Base-by-base conservation (phyloP, 2,113 vertebrate genomes). In the Triplophysa siluroides region DNA sequence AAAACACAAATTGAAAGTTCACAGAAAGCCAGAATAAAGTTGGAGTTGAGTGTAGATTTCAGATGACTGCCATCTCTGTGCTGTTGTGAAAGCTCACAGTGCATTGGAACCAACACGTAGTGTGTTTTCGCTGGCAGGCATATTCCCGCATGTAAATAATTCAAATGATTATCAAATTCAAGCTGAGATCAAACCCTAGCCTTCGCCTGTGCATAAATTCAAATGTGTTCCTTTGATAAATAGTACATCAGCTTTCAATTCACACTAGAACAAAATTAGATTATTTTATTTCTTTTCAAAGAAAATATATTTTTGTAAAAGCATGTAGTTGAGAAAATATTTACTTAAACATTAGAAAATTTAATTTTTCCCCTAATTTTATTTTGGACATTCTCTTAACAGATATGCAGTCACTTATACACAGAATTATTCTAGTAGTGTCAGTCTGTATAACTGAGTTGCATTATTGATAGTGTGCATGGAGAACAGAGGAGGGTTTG, bases 391-490 rank as follows among this genome's bases (percentile, higher is more conserved):
- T 7, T 38, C 33, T 38, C 33, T 38, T 7, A 38, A 38, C 33
- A 38, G 33, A 38, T 38, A 8, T 8, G 33, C 33, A 38, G 33
- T 38, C 33, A 38, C 58, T 75, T 41, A 75, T 41, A 75, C 19
- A 63, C 21, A 75, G 58, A 26, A 16, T 61, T 75, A 75, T 63
- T 75, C 73, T 75, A 75, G 58, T 8, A 5, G 6, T 21, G 29
- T 74, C 56, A 62, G 58, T 38, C 56, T 43, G 14, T 29, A 26
- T 62, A 26, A 52, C 41, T 64, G 19, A 21, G 21, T 43, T 66
- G 58, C 73, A 78, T 86, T 87, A 85, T 85, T 88, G 88, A 90
- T 90, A 85, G 76, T 84, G 70, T 81, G 81, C 86, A 84, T 85
- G 76, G 86, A 85, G 85, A 88, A 84, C 33, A 85, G 83, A 86